These are phyloP conservation scores for Harpalus rufipes DNA, from an alignment of 2,888 invertebrate species.

Conservation along the genomic window DNA sequence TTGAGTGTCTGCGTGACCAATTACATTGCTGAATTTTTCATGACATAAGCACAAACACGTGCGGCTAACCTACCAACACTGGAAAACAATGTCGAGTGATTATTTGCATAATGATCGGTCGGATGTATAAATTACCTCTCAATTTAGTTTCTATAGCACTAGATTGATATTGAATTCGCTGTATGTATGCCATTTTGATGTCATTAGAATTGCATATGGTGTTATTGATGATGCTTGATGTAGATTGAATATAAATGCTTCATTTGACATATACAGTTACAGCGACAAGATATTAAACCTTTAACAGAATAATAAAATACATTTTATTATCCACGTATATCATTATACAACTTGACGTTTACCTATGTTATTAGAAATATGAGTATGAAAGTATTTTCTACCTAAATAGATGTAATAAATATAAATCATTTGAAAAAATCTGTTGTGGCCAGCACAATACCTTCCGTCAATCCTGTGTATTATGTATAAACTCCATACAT, in stretches of 20 bases:
- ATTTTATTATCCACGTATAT: too few relatives aligned
- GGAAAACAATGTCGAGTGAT: constrained; percentile 25
- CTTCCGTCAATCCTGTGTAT: too few relatives aligned
- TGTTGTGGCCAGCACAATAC: too few relatives aligned
- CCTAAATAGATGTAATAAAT: too few relatives aligned
- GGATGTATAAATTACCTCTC: constrained; percentile 28
- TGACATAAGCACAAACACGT: constrained; percentile 21
- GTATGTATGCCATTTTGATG: constrained; percentile 3
- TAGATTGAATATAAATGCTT: constrained; percentile 6
- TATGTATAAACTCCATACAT: too few relatives aligned
- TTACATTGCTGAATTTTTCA: constrained; percentile 44
- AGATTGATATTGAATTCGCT: background rate
- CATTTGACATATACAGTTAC: background rate
- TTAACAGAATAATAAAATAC: too few relatives aligned
- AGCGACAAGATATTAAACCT: background rate
- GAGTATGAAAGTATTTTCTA: too few relatives aligned
- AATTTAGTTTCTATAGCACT: constrained; percentile 25
- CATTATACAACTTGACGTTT: too few relatives aligned
- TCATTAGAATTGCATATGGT: constrained; percentile 14
- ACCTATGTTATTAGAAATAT: too few relatives aligned
- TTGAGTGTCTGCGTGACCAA: constrained; percentile 45
- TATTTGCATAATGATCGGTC: constrained; percentile 35
- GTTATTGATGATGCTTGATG: constrained; percentile 1
- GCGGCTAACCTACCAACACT: constrained; percentile 1
- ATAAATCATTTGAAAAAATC: too few relatives aligned